Evolutionary conservation across 2,888 invertebrate genomes (phyloP).

Genomic region (Gnatocerus cornutus): DNA sequence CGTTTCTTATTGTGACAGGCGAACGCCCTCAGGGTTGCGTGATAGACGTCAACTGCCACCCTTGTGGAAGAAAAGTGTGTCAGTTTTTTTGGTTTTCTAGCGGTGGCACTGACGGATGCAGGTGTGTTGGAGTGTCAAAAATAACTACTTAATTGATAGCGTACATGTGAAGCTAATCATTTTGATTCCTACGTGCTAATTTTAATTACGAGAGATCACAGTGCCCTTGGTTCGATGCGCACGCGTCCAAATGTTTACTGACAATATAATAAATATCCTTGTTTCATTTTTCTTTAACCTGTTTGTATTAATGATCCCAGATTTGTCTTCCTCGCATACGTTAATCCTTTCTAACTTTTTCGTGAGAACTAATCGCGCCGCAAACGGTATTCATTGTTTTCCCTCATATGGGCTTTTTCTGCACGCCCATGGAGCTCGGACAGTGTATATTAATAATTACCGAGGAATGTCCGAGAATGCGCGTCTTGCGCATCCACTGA

Average conservation of each 20-base stretch:
- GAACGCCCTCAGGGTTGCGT: slow-evolving; percentile 18
- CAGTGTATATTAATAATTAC: slow-evolving; percentile 64
- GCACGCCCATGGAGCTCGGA: slow-evolving; percentile 19
- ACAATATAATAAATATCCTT: too few species aligned
- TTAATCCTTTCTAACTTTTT: too few species aligned
- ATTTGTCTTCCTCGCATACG: too few species aligned
- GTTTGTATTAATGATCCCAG: too few species aligned
- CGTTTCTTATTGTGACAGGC: slow-evolving; percentile 17
- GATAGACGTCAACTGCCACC: slow-evolving; percentile 36
- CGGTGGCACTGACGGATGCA: slow-evolving; percentile 55
- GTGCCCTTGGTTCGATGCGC: too few species aligned
- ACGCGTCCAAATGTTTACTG: too few species aligned
- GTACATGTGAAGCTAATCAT: neutral
- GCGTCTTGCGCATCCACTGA: slow-evolving; percentile 67
- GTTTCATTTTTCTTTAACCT: too few species aligned
- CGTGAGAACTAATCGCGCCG: neutral
- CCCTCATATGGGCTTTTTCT: neutral
- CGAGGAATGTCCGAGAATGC: slow-evolving; percentile 65
- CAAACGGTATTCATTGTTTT: neutral
- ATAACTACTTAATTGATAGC: neutral
- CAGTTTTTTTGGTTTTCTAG: slow-evolving; percentile 54
- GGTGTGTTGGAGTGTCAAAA: slow-evolving; percentile 4
- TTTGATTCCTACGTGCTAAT: neutral
- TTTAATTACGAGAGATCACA: slow-evolving; percentile 1
- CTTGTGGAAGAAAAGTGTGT: slow-evolving; percentile 40